phyloP scores from a whole-genome alignment of 2,797 vertebrate genomes.

The Xenops minutus region DNA sequence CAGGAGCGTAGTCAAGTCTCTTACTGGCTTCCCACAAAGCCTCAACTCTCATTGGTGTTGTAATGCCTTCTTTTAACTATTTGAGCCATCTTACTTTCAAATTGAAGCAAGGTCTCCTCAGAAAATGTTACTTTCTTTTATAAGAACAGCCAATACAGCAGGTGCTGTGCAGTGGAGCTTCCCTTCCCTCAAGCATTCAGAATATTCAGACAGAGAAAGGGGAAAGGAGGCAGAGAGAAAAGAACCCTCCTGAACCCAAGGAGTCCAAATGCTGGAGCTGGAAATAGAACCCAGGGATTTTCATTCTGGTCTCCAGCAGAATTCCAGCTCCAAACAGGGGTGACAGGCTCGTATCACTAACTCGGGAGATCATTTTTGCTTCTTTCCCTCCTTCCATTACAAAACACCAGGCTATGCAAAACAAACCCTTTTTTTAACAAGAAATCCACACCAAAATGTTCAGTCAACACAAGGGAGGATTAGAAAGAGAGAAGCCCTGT shows the following conservation, averaged over 20 bases:
- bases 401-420: neutral
- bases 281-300: neutral
- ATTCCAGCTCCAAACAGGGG: neutral
- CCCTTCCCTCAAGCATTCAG: neutral
- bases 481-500: neutral
- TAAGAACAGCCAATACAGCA: neutral
- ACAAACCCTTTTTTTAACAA: neutral
- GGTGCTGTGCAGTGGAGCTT: neutral
- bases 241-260: neutral
- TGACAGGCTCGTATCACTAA: neutral
- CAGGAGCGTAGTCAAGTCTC: neutral
- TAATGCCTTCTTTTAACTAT: neutral
- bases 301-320: neutral
- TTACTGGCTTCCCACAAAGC: neutral
- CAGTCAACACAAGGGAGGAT: fast-evolving
- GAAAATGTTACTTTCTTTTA: neutral
- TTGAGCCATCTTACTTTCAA: neutral
- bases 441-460: neutral
- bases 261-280: neutral
- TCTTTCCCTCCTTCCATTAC: neutral
- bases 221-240: neutral
- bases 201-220: neutral
- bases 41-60: neutral
- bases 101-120: neutral
- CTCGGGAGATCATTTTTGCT: neutral